Percentiles rank a stretch among this genome's conserved stretches.
phyloP scores from a whole-genome alignment of 2,113 vertebrate species.

The Laticauda laticaudata region DNA sequence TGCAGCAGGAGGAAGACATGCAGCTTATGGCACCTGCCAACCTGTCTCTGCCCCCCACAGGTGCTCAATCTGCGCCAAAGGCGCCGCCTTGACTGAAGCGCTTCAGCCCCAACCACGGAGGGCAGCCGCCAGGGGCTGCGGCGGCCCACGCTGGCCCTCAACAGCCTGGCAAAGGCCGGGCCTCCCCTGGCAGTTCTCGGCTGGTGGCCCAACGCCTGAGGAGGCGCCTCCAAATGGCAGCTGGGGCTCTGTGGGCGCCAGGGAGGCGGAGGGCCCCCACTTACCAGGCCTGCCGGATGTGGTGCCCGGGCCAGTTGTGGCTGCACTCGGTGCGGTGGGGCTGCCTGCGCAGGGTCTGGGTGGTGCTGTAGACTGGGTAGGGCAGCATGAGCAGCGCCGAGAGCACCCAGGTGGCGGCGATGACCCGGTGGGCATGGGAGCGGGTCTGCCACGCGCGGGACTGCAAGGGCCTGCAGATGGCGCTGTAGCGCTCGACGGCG shows the following conservation, averaged over 20 bases:
- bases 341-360: constrained; percentile 54
- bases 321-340: constrained; percentile 71
- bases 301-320: constrained; percentile 78
- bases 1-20: background rate
- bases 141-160: background rate
- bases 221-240: background rate
- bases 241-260: background rate
- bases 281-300: constrained; percentile 85
- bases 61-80: background rate
- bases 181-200: background rate
- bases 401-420: constrained; percentile 85
- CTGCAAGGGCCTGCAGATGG: constrained; percentile 94
- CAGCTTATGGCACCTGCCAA: background rate
- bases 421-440: constrained; percentile 91
- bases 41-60: background rate
- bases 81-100: too few relatives aligned
- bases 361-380: constrained; percentile 84
- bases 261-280: constrained; percentile 28
- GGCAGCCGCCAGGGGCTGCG: background rate
- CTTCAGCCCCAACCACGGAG: background rate
- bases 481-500: constrained; percentile 92
- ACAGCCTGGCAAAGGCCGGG: background rate
- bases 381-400: constrained; percentile 90
- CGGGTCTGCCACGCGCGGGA: constrained; percentile 93
- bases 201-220: background rate